Evolutionary conservation across 2,797 vertebrate species (phyloP).

Genomic region (Echeneis naucrates): DNA sequence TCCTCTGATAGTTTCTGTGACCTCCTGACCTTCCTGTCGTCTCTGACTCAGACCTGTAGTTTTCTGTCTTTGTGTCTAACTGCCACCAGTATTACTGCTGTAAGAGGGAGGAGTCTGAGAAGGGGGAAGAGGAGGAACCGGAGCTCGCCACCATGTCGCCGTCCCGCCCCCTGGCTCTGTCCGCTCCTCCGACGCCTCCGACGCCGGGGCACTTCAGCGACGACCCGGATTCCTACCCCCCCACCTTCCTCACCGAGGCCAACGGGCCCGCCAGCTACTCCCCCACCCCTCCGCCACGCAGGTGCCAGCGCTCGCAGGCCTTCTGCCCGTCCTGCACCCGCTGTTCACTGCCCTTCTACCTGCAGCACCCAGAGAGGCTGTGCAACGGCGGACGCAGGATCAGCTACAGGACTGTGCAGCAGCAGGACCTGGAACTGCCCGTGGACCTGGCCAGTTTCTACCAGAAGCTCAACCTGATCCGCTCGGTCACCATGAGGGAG

Average conservation of each 20-base stretch:
- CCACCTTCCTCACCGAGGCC: slow-evolving; percentile 87
- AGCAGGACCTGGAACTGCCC: slow-evolving; percentile 88
- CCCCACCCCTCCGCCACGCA: slow-evolving; percentile 81
- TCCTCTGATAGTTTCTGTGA: no score
- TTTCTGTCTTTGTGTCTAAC: slow-evolving; percentile 3
- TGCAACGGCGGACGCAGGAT: slow-evolving; percentile 89
- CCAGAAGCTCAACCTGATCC: slow-evolving; percentile 90
- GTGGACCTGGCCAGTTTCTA: slow-evolving; percentile 84
- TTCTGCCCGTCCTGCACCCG: slow-evolving; percentile 90
- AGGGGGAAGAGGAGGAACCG: slow-evolving; percentile 91
- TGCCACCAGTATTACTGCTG: slow-evolving; percentile 94
- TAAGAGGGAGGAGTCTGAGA: slow-evolving; percentile 92
- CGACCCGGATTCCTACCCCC: slow-evolving; percentile 76
- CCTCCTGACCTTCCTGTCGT: no score
- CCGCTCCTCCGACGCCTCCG: slow-evolving; percentile 68
- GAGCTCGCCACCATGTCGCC: slow-evolving; percentile 76
- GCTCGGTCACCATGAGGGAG: slow-evolving; percentile 91
- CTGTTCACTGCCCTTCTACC: slow-evolving; percentile 89
- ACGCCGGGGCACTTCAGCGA: slow-evolving; percentile 66
- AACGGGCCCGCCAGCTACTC: slow-evolving; percentile 88
- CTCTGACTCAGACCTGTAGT: neutral
- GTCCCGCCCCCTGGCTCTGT: slow-evolving; percentile 69
- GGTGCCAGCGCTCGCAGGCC: slow-evolving; percentile 79
- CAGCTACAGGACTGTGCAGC: slow-evolving; percentile 89
- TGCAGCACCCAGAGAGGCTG: slow-evolving; percentile 88